phyloP scores from a whole-genome alignment of 2,888 invertebrate species.

The Allophyes oxyacanthae region DNA sequence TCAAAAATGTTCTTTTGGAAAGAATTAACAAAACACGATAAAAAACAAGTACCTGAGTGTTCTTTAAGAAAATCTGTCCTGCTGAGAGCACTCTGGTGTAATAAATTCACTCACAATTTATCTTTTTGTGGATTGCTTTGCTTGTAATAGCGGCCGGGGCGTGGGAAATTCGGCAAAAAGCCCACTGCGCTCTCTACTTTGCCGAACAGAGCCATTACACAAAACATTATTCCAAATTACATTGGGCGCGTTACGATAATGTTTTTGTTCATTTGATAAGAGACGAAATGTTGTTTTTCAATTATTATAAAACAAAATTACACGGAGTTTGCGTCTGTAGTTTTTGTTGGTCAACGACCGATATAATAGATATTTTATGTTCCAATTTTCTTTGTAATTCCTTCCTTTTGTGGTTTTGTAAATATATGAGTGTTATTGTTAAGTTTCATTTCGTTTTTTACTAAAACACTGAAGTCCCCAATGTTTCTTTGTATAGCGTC shows the following conservation, averaged over 20 bases:
- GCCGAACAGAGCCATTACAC: slow-evolving; percentile 78
- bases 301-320: slow-evolving; percentile 66
- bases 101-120: slow-evolving; percentile 83
- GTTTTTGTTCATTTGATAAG: slow-evolving; percentile 79
- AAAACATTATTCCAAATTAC: slow-evolving; percentile 85
- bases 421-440: slow-evolving; percentile 4
- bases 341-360: slow-evolving; percentile 49
- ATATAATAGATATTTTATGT: slow-evolving; percentile 44
- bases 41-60: slow-evolving; percentile 75
- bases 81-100: slow-evolving; percentile 81
- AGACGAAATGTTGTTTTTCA: slow-evolving; percentile 74
- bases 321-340: slow-evolving; percentile 47
- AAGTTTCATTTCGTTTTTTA: slow-evolving; percentile 24
- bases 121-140: slow-evolving; percentile 83
- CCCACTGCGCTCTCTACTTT: slow-evolving; percentile 74
- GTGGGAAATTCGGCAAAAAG: slow-evolving; percentile 63
- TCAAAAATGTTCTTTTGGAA: slow-evolving; percentile 51
- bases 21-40: slow-evolving; percentile 74
- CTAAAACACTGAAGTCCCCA: slow-evolving; percentile 12
- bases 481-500: slow-evolving; percentile 47
- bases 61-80: slow-evolving; percentile 79
- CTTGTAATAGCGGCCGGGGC: slow-evolving; percentile 64
- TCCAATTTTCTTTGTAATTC: slow-evolving; percentile 48
- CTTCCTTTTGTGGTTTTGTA: slow-evolving; percentile 25
- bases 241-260: slow-evolving; percentile 79